Evolutionary conservation across 2,797 vertebrate species (phyloP), one percentile per base, ranked within the genome.

Genomic region (Luscinia megarhynchos): DNA sequence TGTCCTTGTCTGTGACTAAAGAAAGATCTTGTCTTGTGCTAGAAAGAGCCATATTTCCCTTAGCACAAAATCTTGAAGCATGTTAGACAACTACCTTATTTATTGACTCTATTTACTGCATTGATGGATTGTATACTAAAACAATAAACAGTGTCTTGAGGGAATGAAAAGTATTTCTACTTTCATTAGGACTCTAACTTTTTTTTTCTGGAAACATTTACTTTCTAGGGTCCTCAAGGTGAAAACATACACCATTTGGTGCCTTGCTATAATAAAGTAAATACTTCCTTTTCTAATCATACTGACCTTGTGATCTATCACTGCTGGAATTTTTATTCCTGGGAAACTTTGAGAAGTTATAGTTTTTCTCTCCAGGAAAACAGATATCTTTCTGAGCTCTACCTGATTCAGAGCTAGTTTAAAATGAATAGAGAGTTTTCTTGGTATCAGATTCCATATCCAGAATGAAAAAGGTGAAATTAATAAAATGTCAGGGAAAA

Each of bases 111-210:
- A 92, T 97, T 97, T 97, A 83, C 95, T 94, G 74, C 79, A 93
- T 84, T 98, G 97, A 97, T 97, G 96, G 96, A 97, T 95, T 94
- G 89, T 94, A 94, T 88, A 97, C 90, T 93, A 97, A 96, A 87
- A 95, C 85, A 95, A 87, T 87, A 96, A 94, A 96, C 29, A 96
- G 83, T 89, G 80, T 66, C 57, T 89, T 90, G 80, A 83, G 89
- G 94, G 78, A 94, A 93, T 90, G 76, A 97, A 93, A 97, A 96
- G 96, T 96, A 93, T 96, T 93, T 97, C 94, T 97, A 86, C 86
- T 96, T 95, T 95, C 94, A 90, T 95, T 95, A 96, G 82, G 83
- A 84, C 62, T 70, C n/a, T 85, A 95, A 93, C 87, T 96, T 86
- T 91, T 58, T 93, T 96, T 96, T 93, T 84, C 95, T 95, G 67